Evolutionary conservation across 2,888 invertebrate genomes (phyloP), one percentile per base, ranked within the genome.

Genomic region (Philhelius pedissequus): DNA sequence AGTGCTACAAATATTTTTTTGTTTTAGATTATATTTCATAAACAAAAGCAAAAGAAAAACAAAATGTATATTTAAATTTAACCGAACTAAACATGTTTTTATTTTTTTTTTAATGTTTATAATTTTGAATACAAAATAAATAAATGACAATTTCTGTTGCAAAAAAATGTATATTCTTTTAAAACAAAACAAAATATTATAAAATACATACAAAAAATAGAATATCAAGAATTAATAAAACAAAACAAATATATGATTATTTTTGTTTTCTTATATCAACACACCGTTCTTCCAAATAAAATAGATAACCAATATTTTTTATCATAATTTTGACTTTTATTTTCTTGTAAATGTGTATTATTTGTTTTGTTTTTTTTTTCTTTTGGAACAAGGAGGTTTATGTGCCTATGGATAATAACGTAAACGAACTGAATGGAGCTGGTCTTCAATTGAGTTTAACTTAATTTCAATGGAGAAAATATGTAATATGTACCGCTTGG

Each of bases 101-200:
- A 18, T 20, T 38, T 71, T 71, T 30, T 30, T 58, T 58, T 60
- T 50, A 64, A n/a, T 32, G 32, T 66, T 64, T 48, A 60, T 27
- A 50, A 27, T 50, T 50, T 50, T 25, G 25, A 7, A 50, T 15
- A 15, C 1, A 27, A 5, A 52, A 15, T 5, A 27, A 5, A 52
- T 15, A 2, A 52, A 15, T 22, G 13, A n/a, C 52, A 15, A 52
- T 22, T 48, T 48, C 48, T 48, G 22, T 48, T 22, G 25, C 48
- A 48, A 25, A 25, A 27, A 50, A n/a, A 50, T 52, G 15, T 52
- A 27, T 52, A 52, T 27, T 50, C 15, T 50, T 27, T 27, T 52
- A 8, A 48, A 48, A 48, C 8, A 13, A 22, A 48, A n/a, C n/a
- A n/a, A 48, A 52, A 8, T 40, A 15, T 22, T 48, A 48, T 48